phyloP scores from a whole-genome alignment of 2,888 invertebrate genomes.

The Enchytraeus crypticus region DNA sequence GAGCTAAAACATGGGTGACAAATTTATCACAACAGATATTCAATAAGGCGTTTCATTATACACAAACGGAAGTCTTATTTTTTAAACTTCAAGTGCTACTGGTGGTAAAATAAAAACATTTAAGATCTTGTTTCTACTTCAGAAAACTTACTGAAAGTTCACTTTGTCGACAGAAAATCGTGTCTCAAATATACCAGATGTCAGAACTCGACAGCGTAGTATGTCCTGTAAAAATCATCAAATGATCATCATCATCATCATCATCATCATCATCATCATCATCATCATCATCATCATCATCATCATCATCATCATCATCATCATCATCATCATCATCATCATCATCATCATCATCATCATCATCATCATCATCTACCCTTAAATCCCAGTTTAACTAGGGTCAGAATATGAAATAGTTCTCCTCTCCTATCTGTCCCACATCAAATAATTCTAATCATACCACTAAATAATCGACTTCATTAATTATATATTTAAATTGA shows the following conservation, averaged over 20 bases:
- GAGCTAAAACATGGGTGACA: too few relatives aligned
- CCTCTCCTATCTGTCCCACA: too few relatives aligned
- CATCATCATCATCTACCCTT: neutral
- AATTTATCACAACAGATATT: too few relatives aligned
- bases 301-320: neutral
- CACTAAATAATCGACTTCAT: too few relatives aligned
- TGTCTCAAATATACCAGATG: slow-evolving; percentile 99
- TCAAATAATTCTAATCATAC: too few relatives aligned
- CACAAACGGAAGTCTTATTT: too few relatives aligned
- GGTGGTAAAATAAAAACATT: too few relatives aligned
- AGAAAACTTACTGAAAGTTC: slow-evolving; percentile 90
- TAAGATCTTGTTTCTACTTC: too few relatives aligned
- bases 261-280: neutral
- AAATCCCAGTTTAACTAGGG: neutral
- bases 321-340: neutral
- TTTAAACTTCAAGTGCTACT: too few relatives aligned
- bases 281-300: neutral
- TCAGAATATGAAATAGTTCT: neutral
- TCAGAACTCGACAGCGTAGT: slow-evolving; percentile 98
- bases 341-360: neutral
- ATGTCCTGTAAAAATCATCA: slow-evolving; percentile 65
- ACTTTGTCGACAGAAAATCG: slow-evolving; percentile 99
- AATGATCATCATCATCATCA: neutral
- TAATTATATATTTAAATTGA: too few relatives aligned
- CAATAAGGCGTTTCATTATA: too few relatives aligned